phyloP scores from a whole-genome alignment of 1,140 invertebrate genomes.

The Drosophila tristis region DNA sequence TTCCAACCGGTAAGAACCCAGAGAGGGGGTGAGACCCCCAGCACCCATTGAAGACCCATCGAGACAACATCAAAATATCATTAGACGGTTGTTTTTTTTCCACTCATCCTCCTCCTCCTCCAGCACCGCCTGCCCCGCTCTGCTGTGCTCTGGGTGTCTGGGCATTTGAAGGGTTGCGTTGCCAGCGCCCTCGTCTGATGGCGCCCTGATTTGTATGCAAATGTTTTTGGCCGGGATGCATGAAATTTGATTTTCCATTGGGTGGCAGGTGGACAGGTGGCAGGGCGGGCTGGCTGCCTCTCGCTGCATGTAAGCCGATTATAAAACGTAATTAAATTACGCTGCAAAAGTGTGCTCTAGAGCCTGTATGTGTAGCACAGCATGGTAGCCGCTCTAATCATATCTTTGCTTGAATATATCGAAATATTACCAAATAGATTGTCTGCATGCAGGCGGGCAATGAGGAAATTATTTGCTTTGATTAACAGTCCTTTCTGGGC shows the following conservation, averaged over 20 bases:
- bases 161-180: slow-evolving; percentile 74
- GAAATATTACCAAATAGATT: slow-evolving; percentile 1
- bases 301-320: slow-evolving; percentile 60
- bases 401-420: background rate
- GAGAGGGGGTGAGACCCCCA: slow-evolving; percentile 15
- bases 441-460: background rate
- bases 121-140: background rate
- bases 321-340: slow-evolving; percentile 67
- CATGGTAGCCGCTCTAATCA: too few species aligned
- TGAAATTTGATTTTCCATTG: slow-evolving; percentile 67
- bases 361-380: too few species aligned
- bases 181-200: background rate
- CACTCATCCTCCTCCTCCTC: slow-evolving; percentile 6
- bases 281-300: slow-evolving; percentile 2
- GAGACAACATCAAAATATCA: slow-evolving; percentile 82
- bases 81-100: slow-evolving; percentile 56
- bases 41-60: slow-evolving; percentile 71
- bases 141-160: slow-evolving; percentile 10
- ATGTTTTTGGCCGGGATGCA: slow-evolving; percentile 43
- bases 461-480: too few species aligned
- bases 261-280: slow-evolving; percentile 41
- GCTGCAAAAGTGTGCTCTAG: slow-evolving; percentile 6
- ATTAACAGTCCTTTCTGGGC: too few species aligned
- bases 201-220: slow-evolving; percentile 74
- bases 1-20: slow-evolving; percentile 50